Evolutionary conservation across 2,113 vertebrate species (phyloP).

Genomic region (Suncus etruscus): DNA sequence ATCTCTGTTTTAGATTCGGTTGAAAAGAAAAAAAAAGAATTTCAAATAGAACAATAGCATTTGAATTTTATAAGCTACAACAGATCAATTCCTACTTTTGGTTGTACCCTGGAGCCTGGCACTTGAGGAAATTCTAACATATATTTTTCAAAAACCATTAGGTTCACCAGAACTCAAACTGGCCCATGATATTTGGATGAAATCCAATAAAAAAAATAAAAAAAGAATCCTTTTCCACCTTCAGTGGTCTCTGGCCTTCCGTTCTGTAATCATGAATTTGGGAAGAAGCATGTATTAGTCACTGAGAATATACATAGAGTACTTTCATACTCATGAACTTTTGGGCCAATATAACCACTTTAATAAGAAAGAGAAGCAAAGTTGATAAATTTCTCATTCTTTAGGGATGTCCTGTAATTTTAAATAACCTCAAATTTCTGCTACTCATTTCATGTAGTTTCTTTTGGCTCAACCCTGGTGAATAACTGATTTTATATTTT

Average conservation of each 20-base stretch:
- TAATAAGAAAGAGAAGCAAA: neutral
- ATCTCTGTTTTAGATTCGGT: conserved; percentile 40
- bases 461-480: neutral
- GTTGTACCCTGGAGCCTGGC: conserved; percentile 73
- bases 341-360: neutral
- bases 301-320: conserved; percentile 43
- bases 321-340: conserved; percentile 44
- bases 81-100: conserved; percentile 73
- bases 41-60: conserved; percentile 72
- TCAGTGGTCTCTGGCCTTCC: conserved; percentile 54
- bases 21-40: conserved; percentile 6
- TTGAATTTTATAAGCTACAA: conserved; percentile 79
- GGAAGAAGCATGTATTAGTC: conserved; percentile 42
- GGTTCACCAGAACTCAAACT: conserved; percentile 60
- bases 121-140: conserved; percentile 42
- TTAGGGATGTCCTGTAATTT: neutral
- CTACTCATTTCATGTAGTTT: neutral
- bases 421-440: neutral
- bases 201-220: neutral
- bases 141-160: conserved; percentile 80
- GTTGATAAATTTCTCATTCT: neutral
- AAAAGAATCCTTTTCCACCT: conserved; percentile 4
- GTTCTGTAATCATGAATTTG: conserved; percentile 36
- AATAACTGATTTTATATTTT: conserved; percentile 11
- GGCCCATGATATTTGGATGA: conserved; percentile 53